These are phyloP conservation scores for Saturnia japonica DNA, from an alignment of 2,888 invertebrate species.

Conservation along the genomic window DNA sequence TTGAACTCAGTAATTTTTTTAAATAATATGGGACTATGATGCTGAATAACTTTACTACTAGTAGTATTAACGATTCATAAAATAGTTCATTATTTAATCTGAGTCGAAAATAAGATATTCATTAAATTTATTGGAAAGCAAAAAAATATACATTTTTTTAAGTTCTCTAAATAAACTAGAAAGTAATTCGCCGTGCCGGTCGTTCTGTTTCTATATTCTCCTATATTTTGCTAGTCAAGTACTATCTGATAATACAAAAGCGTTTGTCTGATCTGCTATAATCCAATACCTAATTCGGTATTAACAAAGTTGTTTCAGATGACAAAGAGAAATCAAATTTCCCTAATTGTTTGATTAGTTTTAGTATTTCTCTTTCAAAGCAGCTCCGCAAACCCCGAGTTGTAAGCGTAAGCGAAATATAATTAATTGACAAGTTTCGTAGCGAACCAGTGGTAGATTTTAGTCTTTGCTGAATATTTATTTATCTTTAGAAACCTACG, in stretches of 20 bases:
- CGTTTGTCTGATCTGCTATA: not conserved
- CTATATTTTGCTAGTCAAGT: not conserved
- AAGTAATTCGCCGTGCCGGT: too few relatives aligned
- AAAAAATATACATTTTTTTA: too few relatives aligned
- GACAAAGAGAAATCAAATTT: slow-evolving; percentile 4
- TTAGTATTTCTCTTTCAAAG: slow-evolving; percentile 1
- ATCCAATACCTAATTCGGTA: not conserved
- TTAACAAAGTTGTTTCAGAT: not conserved
- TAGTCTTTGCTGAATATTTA: too few relatives aligned
- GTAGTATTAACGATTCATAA: too few relatives aligned
- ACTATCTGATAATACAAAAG: not conserved
- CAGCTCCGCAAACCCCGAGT: not conserved
- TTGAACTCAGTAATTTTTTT: too few relatives aligned
- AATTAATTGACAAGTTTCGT: not conserved
- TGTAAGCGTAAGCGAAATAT: not conserved
- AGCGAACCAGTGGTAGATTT: not conserved
- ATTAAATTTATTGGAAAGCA: too few relatives aligned
- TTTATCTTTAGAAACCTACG: too few relatives aligned
- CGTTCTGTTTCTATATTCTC: not conserved
- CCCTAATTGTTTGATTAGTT: slow-evolving; percentile 1
- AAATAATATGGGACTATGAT: too few relatives aligned
- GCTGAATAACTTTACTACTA: too few relatives aligned
- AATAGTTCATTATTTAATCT: too few relatives aligned
- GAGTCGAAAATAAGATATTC: too few relatives aligned
- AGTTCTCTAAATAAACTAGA: too few relatives aligned